Evolutionary conservation across 2,888 invertebrate species (phyloP), one percentile per base, ranked within the genome.

Genomic region (Hyposoter dolosus): DNA sequence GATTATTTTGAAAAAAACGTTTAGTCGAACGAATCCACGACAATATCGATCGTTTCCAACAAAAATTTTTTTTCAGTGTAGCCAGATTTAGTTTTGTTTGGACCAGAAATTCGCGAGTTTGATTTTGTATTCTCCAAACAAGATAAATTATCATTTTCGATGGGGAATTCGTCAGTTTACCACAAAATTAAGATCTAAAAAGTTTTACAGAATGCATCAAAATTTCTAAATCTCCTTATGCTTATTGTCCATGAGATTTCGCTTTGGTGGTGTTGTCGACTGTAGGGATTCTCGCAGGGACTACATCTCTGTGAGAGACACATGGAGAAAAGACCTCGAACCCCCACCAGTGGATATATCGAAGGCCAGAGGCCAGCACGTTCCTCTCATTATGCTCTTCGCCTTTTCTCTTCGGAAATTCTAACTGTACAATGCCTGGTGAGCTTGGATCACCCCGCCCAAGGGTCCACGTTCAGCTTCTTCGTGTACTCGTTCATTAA

Each of bases 351-450:
- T 87, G 87, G n/a, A n/a, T 84, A 83, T 83, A 86, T 89, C 88
- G 86, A 87, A 88, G 92, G 91, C 91, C 91, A 92, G 88, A 90
- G 92, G 92, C 90, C 91, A 92, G 90, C 92, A 92, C 92, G 92
- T 92, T 91, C 91, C 91, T 90, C 92, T 92, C 92, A 92, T 92
- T 92, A 92, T 90, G 90, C 89, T 89, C 88, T 82, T 88, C 88
- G 84, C 76, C 90, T 88, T 85, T 72, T 80, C 88, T 90, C 88
- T 84, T 90, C 89, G 91, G 75, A 90, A 90, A 90, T 91, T 88
- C 92, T 92, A 92, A 92, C 92, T 92, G 92, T 92, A 92, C 91
- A 92, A 88, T 90, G 89, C 89, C 88, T 83, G 69, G 72, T 75
- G 81, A 86, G 84, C 83, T 75, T 79, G 74, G 81, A 88, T 90